Evolutionary conservation across 2,113 vertebrate genomes (phyloP), one percentile per base, ranked within the genome.

Genomic region (Dascyllus trimaculatus): DNA sequence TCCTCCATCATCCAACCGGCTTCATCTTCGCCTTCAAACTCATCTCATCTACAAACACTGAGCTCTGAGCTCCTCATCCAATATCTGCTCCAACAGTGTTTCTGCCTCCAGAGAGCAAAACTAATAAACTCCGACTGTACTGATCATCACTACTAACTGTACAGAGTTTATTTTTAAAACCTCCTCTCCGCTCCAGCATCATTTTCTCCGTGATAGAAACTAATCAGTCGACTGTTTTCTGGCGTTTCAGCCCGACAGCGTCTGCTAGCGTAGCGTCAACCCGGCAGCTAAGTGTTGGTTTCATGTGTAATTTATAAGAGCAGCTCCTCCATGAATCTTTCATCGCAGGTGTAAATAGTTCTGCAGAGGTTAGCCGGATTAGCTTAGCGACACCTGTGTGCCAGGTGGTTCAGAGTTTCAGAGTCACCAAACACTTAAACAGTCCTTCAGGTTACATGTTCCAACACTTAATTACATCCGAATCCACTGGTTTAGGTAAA

Each of bases 41-140:
- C 80, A 88, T 88, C 81, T 81, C 81, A 24, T 76, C 62, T 46
- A 29, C 87, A 89, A 86, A 89, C 81, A 86, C 65, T 45, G 14
- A 82, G 81, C 77, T 80, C n/a, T n/a, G n/a, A n/a, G n/a, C n/a
- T n/a, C 81, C 78, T 85, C 84, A 57, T 43, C 63, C 19, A 54
- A 71, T 21, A 10, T n/a, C 48, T 10, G 48, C 15, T 19, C 1
- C 29, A 29, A n/a, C n/a, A n/a, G n/a, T n/a, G n/a, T n/a, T n/a
- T n/a, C n/a, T n/a, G 56, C 68, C 88, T 71, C 79, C 8, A 32
- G 76, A 80, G 82, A 49, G 61, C n/a, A 46, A 65, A 87, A 69
- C 68, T 85, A 82, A 89, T 89, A 87, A 86, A 68, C 18, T 3
- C 53, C 14, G 63, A 48, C 26, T 29, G 26, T 5, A 29, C 3